These are phyloP conservation scores for Unio delphinus DNA, from an alignment of 2,888 invertebrate genomes.

Conservation along the genomic window DNA sequence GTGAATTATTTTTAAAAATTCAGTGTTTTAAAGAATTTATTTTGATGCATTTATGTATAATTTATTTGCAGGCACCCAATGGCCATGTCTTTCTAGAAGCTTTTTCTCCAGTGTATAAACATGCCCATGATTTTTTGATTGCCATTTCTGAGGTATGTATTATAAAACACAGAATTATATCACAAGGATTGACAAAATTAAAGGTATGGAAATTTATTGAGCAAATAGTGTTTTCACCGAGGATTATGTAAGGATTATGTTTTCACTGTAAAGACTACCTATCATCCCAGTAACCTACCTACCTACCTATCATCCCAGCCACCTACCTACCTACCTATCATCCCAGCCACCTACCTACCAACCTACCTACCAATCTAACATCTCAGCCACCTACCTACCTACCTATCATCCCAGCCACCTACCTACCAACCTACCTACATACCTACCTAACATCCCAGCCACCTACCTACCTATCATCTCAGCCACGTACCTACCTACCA, in stretches of 20 bases:
- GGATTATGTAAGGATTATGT: not conserved
- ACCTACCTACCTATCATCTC: no score
- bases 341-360: no score
- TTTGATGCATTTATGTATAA: not conserved
- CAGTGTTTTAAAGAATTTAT: not conserved
- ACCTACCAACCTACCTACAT: no score
- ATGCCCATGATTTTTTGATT: constrained; percentile 99
- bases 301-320: no score
- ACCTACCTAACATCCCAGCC: no score
- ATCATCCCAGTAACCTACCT: no score
- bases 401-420: no score
- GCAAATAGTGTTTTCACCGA: no score
- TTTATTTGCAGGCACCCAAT: constrained; percentile 84
- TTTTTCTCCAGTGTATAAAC: constrained; percentile 98
- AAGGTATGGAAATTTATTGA: not conserved
- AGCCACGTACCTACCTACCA: no score
- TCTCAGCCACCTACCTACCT: no score
- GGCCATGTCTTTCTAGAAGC: constrained; percentile 99
- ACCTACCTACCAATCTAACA: no score
- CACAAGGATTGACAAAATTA: not conserved
- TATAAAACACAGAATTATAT: constrained; percentile 1
- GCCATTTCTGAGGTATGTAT: constrained; percentile 88
- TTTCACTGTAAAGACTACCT: not conserved
- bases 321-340: no score
- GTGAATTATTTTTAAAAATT: not conserved